Evolutionary conservation across 1,140 invertebrate species (phyloP).

Genomic region (Lordiphosa mommai): DNA sequence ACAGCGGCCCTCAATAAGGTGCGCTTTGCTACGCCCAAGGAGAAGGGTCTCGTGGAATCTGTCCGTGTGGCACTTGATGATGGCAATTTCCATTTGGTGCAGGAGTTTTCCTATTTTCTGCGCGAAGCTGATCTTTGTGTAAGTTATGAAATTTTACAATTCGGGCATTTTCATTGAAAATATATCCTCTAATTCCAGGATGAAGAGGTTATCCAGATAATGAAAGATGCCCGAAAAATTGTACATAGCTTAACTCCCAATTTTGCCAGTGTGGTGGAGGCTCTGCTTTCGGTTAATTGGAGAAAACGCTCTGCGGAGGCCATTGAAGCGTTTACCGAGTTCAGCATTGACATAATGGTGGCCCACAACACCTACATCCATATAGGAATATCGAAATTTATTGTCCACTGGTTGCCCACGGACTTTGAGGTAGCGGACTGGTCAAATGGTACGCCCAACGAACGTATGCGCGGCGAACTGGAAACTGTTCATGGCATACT

Average conservation of each 20-base stretch:
- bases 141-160: conserved; percentile 15
- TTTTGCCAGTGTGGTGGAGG: conserved; percentile 83
- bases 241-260: conserved; percentile 81
- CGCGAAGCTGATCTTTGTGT: conserved; percentile 49
- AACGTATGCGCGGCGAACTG: conserved; percentile 44
- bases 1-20: conserved; percentile 60
- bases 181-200: conserved; percentile 78
- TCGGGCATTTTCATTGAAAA: background rate
- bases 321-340: conserved; percentile 82
- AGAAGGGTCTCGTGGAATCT: conserved; percentile 52
- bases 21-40: conserved; percentile 52
- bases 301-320: conserved; percentile 79
- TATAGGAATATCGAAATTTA: conserved; percentile 82
- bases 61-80: conserved; percentile 48
- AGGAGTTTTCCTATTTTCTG: conserved; percentile 63
- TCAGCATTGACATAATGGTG: conserved; percentile 83
- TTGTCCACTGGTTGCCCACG: conserved; percentile 81
- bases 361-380: conserved; percentile 84
- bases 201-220: conserved; percentile 81
- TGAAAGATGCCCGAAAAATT: conserved; percentile 82
- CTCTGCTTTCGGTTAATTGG: conserved; percentile 83
- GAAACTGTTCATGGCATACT: conserved; percentile 59
- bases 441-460: conserved; percentile 75
- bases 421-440: conserved; percentile 45
- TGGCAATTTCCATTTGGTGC: conserved; percentile 49